Base-by-base conservation (phyloP, 2,888 invertebrate genomes). In the Pollenia angustigena region DNA sequence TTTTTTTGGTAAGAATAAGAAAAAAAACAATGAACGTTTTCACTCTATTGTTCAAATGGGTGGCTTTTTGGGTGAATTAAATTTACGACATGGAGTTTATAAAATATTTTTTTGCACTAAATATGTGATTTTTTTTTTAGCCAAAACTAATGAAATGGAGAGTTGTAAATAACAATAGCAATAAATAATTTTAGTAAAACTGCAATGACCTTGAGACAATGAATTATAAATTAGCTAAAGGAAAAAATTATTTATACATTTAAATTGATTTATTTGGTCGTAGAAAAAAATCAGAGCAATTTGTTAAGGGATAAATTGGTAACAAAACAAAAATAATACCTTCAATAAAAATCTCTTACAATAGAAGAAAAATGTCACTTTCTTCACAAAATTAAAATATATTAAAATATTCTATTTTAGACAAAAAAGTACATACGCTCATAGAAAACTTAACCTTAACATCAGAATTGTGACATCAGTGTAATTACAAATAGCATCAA, bases 161-260 rank as follows among this genome's bases (percentile, higher is more conserved):
- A 84, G 68, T 74, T 72, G 46, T 54, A 50, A 72, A 64, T n/a
- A 80, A 74, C 44, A 74, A 60, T n/a, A 42, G 68, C 40, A 74
- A 74, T 82, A 86, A 83, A 86, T 86, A 80, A 83, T 64, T 86
- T 44, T 54, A 78, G 74, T 81, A 83, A 80, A 83, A 86, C 76
- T 72, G 23, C 78, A 81, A 64, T 78, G 84, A 87, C 87, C 87
- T 87, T 87, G 81, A 84, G 81, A 87, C 87, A 66, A 54, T 54
- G 56, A 16, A 40, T 42, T 23, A 54, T 64, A 64, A 79, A 66
- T 66, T 46, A 62, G 42, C 18, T 66, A 79, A 66, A 72, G 18
- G 62, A 62, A 14, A 52, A 56, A 40, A 18, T 14, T 66, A 50
- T 18, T 58, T 48, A 7, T 54, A 12, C 7, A 48, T 56, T 52